Evolutionary conservation across 2,888 invertebrate genomes (phyloP).

Genomic region (Yponomeuta sedellus): DNA sequence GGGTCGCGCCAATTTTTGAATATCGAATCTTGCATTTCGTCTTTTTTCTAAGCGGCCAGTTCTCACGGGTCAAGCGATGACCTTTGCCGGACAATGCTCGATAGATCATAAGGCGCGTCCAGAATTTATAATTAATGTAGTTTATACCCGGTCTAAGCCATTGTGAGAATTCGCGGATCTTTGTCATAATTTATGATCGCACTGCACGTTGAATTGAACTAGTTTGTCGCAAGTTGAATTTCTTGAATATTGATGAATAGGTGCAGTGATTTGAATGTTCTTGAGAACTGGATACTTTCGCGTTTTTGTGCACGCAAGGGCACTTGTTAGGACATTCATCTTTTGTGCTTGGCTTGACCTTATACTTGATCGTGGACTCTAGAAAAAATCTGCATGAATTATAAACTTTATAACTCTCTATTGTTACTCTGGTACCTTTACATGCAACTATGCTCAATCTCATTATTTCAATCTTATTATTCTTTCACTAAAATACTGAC

Average conservation of each 20-base stretch:
- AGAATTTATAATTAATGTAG: slow-evolving; percentile 73
- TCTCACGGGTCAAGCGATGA: slow-evolving; percentile 74
- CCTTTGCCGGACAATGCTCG: slow-evolving; percentile 58
- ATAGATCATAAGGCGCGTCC: slow-evolving; percentile 52
- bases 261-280: slow-evolving; percentile 23
- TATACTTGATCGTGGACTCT: slow-evolving; percentile 19
- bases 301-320: slow-evolving; percentile 17
- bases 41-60: slow-evolving; percentile 44
- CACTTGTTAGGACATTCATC: slow-evolving; percentile 59
- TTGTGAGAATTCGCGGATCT: slow-evolving; percentile 62
- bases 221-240: slow-evolving; percentile 61
- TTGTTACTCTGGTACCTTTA: no score
- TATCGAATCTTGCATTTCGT: slow-evolving; percentile 40
- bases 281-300: slow-evolving; percentile 46
- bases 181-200: slow-evolving; percentile 49
- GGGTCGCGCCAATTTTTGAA: slow-evolving; percentile 59
- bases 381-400: background rate
- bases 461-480: no score
- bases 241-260: slow-evolving; percentile 70
- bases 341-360: slow-evolving; percentile 47
- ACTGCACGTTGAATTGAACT: slow-evolving; percentile 42
- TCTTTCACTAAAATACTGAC: background rate
- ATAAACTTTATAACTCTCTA: background rate
- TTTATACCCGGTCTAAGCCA: slow-evolving; percentile 34
- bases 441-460: no score